Conservation (phyloP, 2,888 invertebrate species). For the Drosophila pseudotalamancana region DNA sequence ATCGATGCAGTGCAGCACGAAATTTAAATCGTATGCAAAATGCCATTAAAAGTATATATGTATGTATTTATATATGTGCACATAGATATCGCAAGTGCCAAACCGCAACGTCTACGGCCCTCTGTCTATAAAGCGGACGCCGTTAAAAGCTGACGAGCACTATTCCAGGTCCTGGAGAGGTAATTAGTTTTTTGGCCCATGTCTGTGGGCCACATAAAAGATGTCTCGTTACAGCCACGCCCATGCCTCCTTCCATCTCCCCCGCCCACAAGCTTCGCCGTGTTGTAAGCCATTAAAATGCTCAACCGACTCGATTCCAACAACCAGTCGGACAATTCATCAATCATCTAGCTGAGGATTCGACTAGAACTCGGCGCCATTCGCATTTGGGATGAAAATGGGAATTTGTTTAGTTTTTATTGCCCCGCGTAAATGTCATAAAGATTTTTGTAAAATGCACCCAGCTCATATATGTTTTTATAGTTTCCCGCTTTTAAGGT, state of each 20-base stretch:
- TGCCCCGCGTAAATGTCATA: constrained; percentile 69
- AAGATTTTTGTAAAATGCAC: constrained; percentile 56
- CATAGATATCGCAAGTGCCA: constrained; percentile 47
- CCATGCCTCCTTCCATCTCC: too few species aligned
- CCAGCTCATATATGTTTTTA: constrained; percentile 48
- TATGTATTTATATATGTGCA: constrained; percentile 13
- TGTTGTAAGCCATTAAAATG: constrained; percentile 53
- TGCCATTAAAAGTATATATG: constrained; percentile 60
- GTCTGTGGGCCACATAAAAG: constrained; percentile 59
- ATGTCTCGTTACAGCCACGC: constrained; percentile 4
- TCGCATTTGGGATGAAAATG: constrained; percentile 61
- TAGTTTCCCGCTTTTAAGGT: constrained; percentile 65
- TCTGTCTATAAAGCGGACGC: constrained; percentile 40
- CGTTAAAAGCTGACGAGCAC: constrained; percentile 34
- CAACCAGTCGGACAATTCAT: constrained; percentile 40
- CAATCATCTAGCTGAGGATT: constrained; percentile 43
- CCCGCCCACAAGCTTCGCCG: constrained; percentile 9
- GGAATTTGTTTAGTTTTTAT: constrained; percentile 71
- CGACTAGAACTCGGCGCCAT: constrained; percentile 49
- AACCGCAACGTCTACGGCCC: constrained; percentile 31
- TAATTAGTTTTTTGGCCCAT: constrained; percentile 68
- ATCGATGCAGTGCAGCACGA: constrained; percentile 60
- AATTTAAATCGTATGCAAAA: constrained; percentile 74
- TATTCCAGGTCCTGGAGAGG: constrained; percentile 33
- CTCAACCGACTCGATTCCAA: constrained; percentile 8